Percentiles rank a stretch among this genome's conserved stretches.
Evolutionary conservation across 2,113 vertebrate genomes (phyloP).

Genomic region (Sterna hirundo): DNA sequence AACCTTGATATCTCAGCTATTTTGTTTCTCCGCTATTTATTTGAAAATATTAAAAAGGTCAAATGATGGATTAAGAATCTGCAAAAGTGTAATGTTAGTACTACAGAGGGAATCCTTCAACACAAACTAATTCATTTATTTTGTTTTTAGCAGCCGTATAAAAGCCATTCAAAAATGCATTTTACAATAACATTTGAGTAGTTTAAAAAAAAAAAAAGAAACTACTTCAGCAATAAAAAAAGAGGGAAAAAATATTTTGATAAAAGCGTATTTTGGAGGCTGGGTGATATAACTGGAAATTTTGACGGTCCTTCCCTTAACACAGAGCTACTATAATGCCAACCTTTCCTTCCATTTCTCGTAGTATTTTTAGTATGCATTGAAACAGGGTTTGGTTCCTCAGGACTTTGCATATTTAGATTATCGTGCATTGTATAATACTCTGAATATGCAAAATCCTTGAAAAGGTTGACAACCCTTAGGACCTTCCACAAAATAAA

Average conservation of each 20-base stretch:
- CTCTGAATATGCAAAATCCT: constrained; percentile 22
- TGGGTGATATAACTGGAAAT: neutral
- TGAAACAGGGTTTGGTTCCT: neutral
- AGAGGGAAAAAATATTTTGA: neutral
- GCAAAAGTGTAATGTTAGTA: constrained; percentile 45
- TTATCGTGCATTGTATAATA: constrained; percentile 8
- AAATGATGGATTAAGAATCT: constrained; percentile 51
- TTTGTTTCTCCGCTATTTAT: constrained; percentile 57
- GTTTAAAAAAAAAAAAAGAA: neutral
- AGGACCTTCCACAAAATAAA: constrained; percentile 32
- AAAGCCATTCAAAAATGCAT: neutral
- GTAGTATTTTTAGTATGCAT: neutral
- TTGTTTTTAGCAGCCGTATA: neutral
- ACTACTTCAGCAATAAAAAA: neutral
- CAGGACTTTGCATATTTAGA: constrained; percentile 30
- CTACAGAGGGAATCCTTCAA: constrained; percentile 21
- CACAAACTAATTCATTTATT: constrained; percentile 8
- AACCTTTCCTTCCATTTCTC: neutral
- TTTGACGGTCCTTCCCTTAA: neutral
- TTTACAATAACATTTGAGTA: neutral
- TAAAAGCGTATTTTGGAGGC: neutral
- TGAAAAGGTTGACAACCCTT: constrained; percentile 20
- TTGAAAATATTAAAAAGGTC: constrained; percentile 64
- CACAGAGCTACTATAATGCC: neutral
- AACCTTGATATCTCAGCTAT: constrained; percentile 63